phyloP scores from a whole-genome alignment of 92 coral and sea anemone species.

The Porites evermanni region DNA sequence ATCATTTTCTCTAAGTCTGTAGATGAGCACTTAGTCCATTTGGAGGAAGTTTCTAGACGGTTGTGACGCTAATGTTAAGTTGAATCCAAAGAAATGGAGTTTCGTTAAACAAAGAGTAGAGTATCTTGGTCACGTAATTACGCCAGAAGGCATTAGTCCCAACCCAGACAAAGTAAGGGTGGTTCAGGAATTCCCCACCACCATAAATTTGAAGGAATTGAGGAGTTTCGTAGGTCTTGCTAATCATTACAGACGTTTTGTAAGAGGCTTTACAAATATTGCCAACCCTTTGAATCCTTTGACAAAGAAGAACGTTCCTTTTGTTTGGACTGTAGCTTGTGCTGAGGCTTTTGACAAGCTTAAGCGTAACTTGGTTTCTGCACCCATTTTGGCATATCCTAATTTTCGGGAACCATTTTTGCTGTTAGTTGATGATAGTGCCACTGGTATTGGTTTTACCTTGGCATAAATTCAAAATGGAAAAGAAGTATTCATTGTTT shows the following conservation, averaged over 20 bases:
- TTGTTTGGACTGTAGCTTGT: slow-evolving; percentile 15
- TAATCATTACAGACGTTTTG: slow-evolving; percentile 28
- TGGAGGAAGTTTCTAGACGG: slow-evolving; percentile 56
- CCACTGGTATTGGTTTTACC: not conserved
- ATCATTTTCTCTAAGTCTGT: slow-evolving; percentile 31
- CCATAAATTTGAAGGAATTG: slow-evolving; percentile 10
- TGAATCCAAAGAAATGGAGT: slow-evolving; percentile 68
- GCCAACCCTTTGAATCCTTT: slow-evolving; percentile 39
- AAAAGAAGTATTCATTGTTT: slow-evolving; percentile 48
- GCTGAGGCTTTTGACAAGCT: slow-evolving; percentile 37
- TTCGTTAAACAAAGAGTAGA: slow-evolving; percentile 25
- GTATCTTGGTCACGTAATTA: not conserved
- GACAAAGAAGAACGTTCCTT: slow-evolving; percentile 26
- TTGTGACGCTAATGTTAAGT: slow-evolving; percentile 65
- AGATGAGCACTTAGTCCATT: slow-evolving; percentile 42
- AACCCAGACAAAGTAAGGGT: slow-evolving; percentile 25
- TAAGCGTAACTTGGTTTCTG: slow-evolving; percentile 18
- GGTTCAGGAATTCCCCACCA: slow-evolving; percentile 32
- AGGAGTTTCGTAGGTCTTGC: slow-evolving; percentile 13
- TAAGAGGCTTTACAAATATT: slow-evolving; percentile 36
- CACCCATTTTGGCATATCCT: slow-evolving; percentile 9
- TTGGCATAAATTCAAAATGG: not conserved
- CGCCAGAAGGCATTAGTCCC: slow-evolving; percentile 22
- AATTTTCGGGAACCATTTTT: slow-evolving; percentile 18
- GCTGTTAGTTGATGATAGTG: not conserved